Evolutionary conservation across 2,113 vertebrate genomes (phyloP).

Genomic region (Thymallus thymallus): DNA sequence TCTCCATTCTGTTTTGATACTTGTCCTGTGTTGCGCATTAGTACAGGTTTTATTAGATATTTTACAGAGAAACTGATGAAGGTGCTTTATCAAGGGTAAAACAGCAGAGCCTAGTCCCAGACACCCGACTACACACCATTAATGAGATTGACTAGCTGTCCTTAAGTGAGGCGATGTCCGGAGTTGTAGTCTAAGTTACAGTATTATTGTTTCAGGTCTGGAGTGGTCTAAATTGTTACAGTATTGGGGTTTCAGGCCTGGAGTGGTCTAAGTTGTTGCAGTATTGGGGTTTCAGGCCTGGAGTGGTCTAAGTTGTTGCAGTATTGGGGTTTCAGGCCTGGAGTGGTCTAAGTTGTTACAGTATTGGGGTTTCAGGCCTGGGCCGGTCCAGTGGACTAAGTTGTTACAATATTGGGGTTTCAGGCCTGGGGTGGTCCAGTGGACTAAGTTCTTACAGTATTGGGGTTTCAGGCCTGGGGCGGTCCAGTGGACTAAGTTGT

Average conservation of each 20-base stretch:
- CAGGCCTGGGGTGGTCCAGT: neutral
- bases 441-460: neutral
- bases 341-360: neutral
- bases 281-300: neutral
- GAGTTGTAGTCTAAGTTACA: neutral
- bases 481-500: neutral
- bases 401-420: neutral
- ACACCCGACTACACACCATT: slow-evolving; percentile 34
- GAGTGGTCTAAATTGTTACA: neutral
- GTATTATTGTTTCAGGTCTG: neutral
- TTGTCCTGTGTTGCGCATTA: neutral
- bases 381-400: neutral
- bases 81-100: slow-evolving; percentile 57
- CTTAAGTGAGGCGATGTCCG: slow-evolving; percentile 32
- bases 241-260: neutral
- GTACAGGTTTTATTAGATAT: slow-evolving; percentile 24
- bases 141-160: slow-evolving; percentile 61
- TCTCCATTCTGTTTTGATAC: slow-evolving; percentile 37
- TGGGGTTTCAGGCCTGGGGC: neutral
- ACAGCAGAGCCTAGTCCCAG: slow-evolving; percentile 22
- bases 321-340: neutral
- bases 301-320: neutral
- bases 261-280: neutral
- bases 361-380: neutral
- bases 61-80: slow-evolving; percentile 23